Evolutionary conservation across 2,113 vertebrate genomes (phyloP).

Genomic region (Phycodurus eques): DNA sequence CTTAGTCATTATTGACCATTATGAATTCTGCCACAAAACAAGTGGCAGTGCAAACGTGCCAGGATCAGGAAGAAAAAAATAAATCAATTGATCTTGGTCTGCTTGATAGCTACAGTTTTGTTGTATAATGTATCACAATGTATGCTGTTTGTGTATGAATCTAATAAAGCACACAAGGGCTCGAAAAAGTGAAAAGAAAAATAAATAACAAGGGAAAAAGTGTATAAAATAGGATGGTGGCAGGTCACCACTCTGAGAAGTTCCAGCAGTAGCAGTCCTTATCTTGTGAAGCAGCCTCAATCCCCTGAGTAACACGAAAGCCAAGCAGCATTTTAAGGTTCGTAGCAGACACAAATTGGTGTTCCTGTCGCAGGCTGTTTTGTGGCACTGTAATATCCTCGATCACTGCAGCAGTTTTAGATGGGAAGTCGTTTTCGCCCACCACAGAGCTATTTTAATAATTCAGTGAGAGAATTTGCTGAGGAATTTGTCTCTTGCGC

Average conservation of each 20-base stretch:
- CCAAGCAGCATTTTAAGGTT: background rate
- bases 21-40: background rate
- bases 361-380: conserved; percentile 11
- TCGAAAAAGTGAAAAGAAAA: background rate
- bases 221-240: background rate
- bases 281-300: background rate
- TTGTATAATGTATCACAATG: background rate
- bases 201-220: background rate
- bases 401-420: conserved; percentile 30
- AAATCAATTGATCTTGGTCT: background rate
- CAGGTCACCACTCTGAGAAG: background rate
- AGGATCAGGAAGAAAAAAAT: too few species aligned
- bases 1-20: background rate
- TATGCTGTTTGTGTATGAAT: too few species aligned
- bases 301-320: background rate
- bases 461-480: conserved; percentile 31
- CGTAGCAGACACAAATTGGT: conserved; percentile 16
- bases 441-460: conserved; percentile 30
- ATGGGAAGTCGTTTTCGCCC: conserved; percentile 20
- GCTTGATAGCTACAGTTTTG: background rate
- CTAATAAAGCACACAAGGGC: too few species aligned
- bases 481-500: conserved; percentile 29
- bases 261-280: background rate
- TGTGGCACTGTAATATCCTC: conserved; percentile 12
- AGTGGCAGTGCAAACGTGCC: too few species aligned